phyloP scores from a whole-genome alignment of 2,888 invertebrate species.

The Chalcis sispes region DNA sequence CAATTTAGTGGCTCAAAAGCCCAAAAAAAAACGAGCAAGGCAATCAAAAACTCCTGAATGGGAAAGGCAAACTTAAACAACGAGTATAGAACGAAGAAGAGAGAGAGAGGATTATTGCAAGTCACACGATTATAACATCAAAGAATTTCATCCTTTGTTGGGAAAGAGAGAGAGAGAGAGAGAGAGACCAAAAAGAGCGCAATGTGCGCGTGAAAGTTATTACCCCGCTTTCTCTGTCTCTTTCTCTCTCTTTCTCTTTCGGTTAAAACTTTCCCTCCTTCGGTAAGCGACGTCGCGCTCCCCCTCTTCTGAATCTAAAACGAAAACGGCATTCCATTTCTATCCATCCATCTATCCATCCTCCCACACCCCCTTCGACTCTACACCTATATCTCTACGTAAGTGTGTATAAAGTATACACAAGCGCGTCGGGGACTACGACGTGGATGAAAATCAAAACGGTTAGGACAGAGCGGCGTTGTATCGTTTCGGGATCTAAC shows the following conservation, averaged over 20 bases:
- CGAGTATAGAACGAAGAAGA: slow-evolving; percentile 31
- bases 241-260: slow-evolving; percentile 37
- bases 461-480: slow-evolving; percentile 35
- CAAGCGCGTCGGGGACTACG: too few species aligned
- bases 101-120: slow-evolving; percentile 55
- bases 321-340: slow-evolving; percentile 57
- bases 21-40: background rate
- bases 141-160: slow-evolving; percentile 57
- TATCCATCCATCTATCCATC: slow-evolving; percentile 50
- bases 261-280: slow-evolving; percentile 57
- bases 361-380: slow-evolving; percentile 7
- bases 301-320: slow-evolving; percentile 49
- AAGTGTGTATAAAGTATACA: background rate
- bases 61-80: slow-evolving; percentile 49
- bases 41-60: slow-evolving; percentile 53
- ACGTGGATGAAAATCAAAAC: slow-evolving; percentile 58
- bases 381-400: slow-evolving; percentile 17
- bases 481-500: slow-evolving; percentile 47
- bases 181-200: slow-evolving; percentile 20
- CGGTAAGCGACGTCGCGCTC: background rate
- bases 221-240: slow-evolving; percentile 39
- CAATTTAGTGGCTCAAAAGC: slow-evolving; percentile 28
- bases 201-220: slow-evolving; percentile 54
- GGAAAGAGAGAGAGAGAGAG: slow-evolving; percentile 37
- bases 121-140: slow-evolving; percentile 59